Evolutionary conservation across 1,140 invertebrate species (phyloP).

Genomic region (Ceratosolen solmsi): DNA sequence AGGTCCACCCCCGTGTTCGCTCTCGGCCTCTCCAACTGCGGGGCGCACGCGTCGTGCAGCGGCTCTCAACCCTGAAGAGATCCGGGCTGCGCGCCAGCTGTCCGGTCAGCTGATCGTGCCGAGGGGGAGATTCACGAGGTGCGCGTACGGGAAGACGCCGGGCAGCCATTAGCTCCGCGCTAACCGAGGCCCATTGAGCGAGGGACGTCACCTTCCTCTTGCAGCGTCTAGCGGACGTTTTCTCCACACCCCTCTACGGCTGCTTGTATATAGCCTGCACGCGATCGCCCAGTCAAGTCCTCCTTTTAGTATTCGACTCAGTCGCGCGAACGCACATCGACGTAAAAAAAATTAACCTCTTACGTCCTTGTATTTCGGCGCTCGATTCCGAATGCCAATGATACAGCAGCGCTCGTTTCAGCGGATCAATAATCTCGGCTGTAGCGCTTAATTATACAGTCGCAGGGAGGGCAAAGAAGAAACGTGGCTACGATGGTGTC

Average conservation of each 20-base stretch:
- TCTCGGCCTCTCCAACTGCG: slow-evolving; percentile 47
- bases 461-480: too few relatives aligned
- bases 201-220: not conserved
- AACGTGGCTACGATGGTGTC: too few relatives aligned
- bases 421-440: too few relatives aligned
- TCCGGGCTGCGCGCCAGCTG: slow-evolving; percentile 59
- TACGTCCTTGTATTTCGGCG: not conserved
- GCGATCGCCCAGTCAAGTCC: not conserved
- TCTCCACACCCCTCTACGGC: too few relatives aligned
- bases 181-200: not conserved
- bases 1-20: slow-evolving; percentile 46
- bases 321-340: too few relatives aligned
- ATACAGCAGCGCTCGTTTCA: too few relatives aligned
- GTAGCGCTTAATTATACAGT: too few relatives aligned
- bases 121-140: slow-evolving; percentile 20
- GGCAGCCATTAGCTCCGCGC: not conserved
- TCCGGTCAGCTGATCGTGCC: slow-evolving; percentile 69
- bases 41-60: slow-evolving; percentile 50
- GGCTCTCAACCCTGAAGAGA: slow-evolving; percentile 61
- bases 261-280: not conserved
- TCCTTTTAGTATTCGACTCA: not conserved
- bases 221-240: not conserved
- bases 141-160: not conserved
- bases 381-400: too few relatives aligned
- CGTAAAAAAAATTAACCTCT: too few relatives aligned